Conservation (phyloP, 2,113 vertebrate species). For the Cygnus buccinator region DNA sequence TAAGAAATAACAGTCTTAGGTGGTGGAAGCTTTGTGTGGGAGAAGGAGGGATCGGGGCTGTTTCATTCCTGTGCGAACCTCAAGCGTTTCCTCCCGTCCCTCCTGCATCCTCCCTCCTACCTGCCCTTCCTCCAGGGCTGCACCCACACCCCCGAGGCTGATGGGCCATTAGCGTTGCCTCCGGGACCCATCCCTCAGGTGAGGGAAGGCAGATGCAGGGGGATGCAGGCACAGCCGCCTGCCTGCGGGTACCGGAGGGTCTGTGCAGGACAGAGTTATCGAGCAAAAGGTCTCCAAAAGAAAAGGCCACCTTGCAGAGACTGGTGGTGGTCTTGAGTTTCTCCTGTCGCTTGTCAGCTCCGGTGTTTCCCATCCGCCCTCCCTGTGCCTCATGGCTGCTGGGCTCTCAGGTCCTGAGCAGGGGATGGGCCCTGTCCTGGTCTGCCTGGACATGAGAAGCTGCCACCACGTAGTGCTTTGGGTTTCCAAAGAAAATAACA, state of each 20-base stretch:
- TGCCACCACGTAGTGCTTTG: neutral
- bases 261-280: neutral
- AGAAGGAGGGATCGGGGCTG: neutral
- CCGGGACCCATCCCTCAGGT: neutral
- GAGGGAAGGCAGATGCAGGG: neutral
- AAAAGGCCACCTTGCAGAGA: neutral
- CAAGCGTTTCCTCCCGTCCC: neutral
- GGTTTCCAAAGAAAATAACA: neutral
- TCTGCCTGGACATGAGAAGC: neutral
- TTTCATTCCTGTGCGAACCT: neutral
- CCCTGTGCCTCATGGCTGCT: neutral
- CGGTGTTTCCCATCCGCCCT: neutral
- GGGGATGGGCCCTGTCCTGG: neutral
- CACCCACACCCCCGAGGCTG: neutral
- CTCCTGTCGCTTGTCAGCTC: neutral
- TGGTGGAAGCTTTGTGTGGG: neutral
- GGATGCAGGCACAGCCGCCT: neutral
- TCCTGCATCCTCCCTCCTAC: neutral
- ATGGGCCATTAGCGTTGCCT: accelerated
- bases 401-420: neutral
- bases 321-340: neutral
- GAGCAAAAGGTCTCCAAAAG: neutral
- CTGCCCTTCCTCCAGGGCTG: neutral
- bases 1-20: neutral
- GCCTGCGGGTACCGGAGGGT: neutral